Evolutionary conservation across 2,888 invertebrate genomes (phyloP), one percentile per base, ranked within the genome.

Genomic region (Clitarchus hookeri): DNA sequence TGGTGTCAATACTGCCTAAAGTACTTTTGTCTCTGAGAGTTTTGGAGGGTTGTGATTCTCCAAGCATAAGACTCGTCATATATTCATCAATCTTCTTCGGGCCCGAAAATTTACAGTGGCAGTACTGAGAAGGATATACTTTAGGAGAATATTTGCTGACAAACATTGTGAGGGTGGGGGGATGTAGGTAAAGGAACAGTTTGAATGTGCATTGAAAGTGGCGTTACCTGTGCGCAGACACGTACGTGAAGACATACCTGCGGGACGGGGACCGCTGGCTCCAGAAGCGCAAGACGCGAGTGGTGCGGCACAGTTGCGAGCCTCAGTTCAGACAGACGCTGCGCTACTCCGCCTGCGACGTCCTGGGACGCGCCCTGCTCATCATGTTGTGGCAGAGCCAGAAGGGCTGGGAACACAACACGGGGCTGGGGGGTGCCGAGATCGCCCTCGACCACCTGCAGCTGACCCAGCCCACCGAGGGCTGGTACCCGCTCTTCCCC

Each of bases 371-470:
- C 86, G 96, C 96, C 88, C 93, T 98, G 88, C 95, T 98, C 89
- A 97, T 98, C 85, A 97, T 97, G 96, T 94, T 98, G 84, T 98
- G 98, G 98, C 97, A 98, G 90, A 95, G 96, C 87, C 96, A 97
- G 91, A 96, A 96, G 87, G 96, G 96, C 6, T 97, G 97, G 91
- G 97, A 97, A 90, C 97, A 97, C 91, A 97, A 97, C 91, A 92
- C 92, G 86, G 93, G 93, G 27, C 92, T 98, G 80, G 98, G 98
- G 19, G 97, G 97, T 83, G 96, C 95, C 0, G 97, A 98, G 92
- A 95, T 98, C 88, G 95, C 96, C 88, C 93, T 98, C 88, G 97
- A 97, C 91, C 94, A 95, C 90, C 93, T 98, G 87, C 95, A 96
- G 84, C 93, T 97, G 88, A 95, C 96, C 48, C 95, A 96, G 91